Conservation (phyloP, 2,888 invertebrate species). For the Gnatocerus cornutus region DNA sequence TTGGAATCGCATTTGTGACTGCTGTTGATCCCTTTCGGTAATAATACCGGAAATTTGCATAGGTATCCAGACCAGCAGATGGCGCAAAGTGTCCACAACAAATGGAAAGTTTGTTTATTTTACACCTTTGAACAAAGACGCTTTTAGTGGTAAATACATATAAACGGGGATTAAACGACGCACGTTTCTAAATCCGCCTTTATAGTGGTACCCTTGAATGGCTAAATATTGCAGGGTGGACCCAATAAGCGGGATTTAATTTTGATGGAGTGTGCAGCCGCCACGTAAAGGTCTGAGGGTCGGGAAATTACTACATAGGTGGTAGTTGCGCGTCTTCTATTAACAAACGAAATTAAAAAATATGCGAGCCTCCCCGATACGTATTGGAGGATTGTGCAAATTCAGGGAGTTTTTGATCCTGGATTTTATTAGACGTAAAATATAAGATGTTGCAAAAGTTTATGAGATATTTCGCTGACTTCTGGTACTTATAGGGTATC, state of each 20-base stretch:
- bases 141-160: conserved; percentile 25
- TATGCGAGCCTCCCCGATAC: no score
- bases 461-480: no score
- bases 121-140: conserved; percentile 39
- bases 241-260: conserved; percentile 38
- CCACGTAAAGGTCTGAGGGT: conserved; percentile 8
- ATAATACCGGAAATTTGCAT: conserved; percentile 42
- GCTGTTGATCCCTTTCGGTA: conserved; percentile 32
- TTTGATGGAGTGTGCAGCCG: conserved; percentile 32
- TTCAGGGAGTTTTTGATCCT: no score
- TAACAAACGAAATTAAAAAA: background rate
- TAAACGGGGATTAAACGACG: conserved; percentile 34
- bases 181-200: conserved; percentile 28
- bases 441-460: no score
- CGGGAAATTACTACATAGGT: background rate
- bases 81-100: conserved; percentile 34
- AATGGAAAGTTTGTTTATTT: conserved; percentile 28
- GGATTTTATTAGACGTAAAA: no score
- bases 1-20: conserved; percentile 25
- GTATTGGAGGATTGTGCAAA: no score
- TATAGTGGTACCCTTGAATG: conserved; percentile 16
- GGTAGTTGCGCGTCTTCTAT: background rate
- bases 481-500: no score
- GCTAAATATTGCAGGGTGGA: conserved; percentile 35
- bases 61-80: conserved; percentile 30